Evolutionary conservation across 2,113 vertebrate species (phyloP).

Genomic region (Platycercus adscitus): DNA sequence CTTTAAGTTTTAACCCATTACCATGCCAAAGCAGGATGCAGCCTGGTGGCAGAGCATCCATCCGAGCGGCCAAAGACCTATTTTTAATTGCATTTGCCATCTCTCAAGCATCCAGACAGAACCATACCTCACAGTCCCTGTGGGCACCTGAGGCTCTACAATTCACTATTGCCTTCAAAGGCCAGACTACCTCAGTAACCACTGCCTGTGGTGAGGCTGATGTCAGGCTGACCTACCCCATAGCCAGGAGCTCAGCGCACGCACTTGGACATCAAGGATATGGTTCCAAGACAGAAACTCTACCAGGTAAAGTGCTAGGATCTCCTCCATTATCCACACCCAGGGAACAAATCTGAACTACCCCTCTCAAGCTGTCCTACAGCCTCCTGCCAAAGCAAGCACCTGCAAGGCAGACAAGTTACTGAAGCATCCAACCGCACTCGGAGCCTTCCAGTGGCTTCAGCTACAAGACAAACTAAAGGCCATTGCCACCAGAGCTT

Average conservation of each 20-base stretch:
- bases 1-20: too few relatives aligned
- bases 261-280: fast-evolving
- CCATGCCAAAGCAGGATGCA: not conserved
- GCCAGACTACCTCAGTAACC: not conserved
- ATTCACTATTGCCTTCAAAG: not conserved
- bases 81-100: not conserved
- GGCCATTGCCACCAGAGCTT: not conserved
- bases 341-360: not conserved
- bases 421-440: not conserved
- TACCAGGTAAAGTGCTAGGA: not conserved
- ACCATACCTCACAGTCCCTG: not conserved
- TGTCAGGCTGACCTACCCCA: not conserved
- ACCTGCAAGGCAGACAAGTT: not conserved
- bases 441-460: not conserved
- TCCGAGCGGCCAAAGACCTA: not conserved
- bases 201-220: not conserved
- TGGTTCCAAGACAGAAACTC: not conserved
- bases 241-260: not conserved
- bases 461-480: not conserved
- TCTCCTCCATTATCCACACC: not conserved
- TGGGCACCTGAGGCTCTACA: not conserved
- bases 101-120: not conserved
- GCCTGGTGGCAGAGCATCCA: not conserved
- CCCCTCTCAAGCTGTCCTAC: not conserved
- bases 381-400: not conserved